A percentile compares a stretch with the other conserved stretches of the same genome.
Conservation (phyloP, 2,797 vertebrate genomes). For the Sternarchorhynchus goeldii region DNA sequence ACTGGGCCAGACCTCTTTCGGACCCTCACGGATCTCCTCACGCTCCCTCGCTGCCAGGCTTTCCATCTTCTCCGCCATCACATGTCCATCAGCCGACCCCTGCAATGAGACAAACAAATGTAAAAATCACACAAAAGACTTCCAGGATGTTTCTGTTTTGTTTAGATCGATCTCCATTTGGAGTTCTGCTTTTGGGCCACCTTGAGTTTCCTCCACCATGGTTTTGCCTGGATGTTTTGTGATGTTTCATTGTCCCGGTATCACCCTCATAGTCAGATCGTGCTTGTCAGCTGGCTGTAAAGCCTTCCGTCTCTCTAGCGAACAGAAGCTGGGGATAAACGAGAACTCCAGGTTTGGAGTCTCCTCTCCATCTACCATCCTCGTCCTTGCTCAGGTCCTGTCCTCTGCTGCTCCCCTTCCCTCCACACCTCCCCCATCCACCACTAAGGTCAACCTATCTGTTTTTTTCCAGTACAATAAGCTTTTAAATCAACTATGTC, state of each 20-base stretch:
- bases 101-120: constrained; percentile 8
- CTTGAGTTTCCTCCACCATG: background rate
- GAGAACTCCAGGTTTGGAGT: background rate
- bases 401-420: background rate
- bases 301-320: background rate
- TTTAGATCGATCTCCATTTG: background rate
- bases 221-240: background rate
- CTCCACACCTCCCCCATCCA: background rate
- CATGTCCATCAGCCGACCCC: constrained; percentile 2
- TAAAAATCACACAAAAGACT: constrained; percentile 10
- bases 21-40: constrained; percentile 32
- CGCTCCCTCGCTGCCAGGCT: constrained; percentile 3
- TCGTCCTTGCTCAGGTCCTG: background rate
- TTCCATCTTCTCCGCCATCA: constrained; percentile 35
- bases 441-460: background rate
- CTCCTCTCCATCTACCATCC: background rate
- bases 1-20: constrained; percentile 16
- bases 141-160: background rate
- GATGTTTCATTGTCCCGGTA: background rate
- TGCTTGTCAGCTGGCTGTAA: too few relatives aligned
- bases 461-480: constrained; percentile 4
- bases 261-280: background rate
- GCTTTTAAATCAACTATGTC: background rate
- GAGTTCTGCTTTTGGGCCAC: background rate
- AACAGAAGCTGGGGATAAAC: background rate